A percentile compares a stretch with the other conserved stretches of the same genome.
Evolutionary conservation across 2,888 invertebrate species (phyloP).

Genomic region (Melikaiella ostensackeni): DNA sequence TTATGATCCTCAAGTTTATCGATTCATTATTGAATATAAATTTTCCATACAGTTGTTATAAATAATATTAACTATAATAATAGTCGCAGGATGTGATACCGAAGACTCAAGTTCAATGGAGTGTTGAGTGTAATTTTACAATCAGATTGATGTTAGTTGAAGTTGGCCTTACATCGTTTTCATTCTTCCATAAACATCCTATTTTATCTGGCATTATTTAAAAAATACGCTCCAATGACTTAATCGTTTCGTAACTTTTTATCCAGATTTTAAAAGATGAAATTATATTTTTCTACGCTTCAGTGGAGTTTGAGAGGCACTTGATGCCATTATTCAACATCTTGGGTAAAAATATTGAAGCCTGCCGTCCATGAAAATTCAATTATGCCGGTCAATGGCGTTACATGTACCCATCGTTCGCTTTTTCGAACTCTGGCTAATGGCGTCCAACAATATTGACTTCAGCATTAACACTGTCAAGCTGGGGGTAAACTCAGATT

Average conservation of each 20-base stretch:
- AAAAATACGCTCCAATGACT: not conserved
- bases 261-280: not conserved
- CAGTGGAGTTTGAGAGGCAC: not conserved
- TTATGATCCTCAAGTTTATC: too few relatives aligned
- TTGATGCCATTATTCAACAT: not conserved
- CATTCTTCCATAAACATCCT: too few relatives aligned
- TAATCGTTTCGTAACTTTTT: not conserved
- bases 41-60: too few relatives aligned
- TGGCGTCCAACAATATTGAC: not conserved
- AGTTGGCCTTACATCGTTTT: too few relatives aligned
- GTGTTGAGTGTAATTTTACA: too few relatives aligned
- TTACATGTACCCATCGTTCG: not conserved
- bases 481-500: constrained; percentile 11
- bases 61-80: too few relatives aligned
- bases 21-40: too few relatives aligned
- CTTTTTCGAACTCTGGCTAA: constrained; percentile 4
- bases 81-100: too few relatives aligned
- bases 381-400: constrained; percentile 9
- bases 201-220: not conserved
- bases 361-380: not conserved
- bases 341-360: constrained; percentile 3
- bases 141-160: too few relatives aligned
- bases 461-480: not conserved
- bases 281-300: not conserved
- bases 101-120: too few relatives aligned